Evolutionary conservation across 2,888 invertebrate genomes (phyloP), one percentile per base, ranked within the genome.

Genomic region (Tethea ocularis): DNA sequence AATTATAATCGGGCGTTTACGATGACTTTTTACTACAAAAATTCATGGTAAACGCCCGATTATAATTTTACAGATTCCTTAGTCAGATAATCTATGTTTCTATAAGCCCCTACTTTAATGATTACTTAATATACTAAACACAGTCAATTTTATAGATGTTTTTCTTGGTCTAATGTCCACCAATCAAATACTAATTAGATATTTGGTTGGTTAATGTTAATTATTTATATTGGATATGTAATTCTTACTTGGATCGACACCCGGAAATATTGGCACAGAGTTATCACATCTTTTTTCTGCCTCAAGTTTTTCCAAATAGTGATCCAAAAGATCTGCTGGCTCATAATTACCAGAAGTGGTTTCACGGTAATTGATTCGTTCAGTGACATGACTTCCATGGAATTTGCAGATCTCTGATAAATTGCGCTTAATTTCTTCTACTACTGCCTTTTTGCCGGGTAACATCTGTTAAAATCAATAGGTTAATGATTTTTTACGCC

Each of bases 341-440:
- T 75, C 73, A 15, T 69, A 61, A 13, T 53, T 36, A 6, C 59
- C 57, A 0, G 58, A 20, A n/a, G 58, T 57, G n/a, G 36, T 57
- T 15, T 57, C 56, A 0, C 73, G 72, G 53, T 62, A 33, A n/a
- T 70, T 63, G 13, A 68, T 59, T 6, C 84, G 72, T 15, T 60
- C 61, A 2, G 41, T 54, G 10, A 83, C 57, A 36, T 72, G 72
- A 15, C 72, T 64, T 1, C 57, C 65, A 33, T 86, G 85, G 56
- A 86, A 86, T 51, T 71, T 65, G 61, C 80, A 75, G 6, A 83
- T 63, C 24, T 78, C 74, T 23, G 67, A 54, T 7, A 83, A 63
- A 77, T 88, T 94, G 82, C 87, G 89, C 79, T 61, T 90, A 79
- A 71, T 96, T 93, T 84, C 95, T 17, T 80, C 61, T 5, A 84